Base-by-base conservation (phyloP, 35 echinoderm and acorn worm genomes). In the Lytechinus variegatus region DNA sequence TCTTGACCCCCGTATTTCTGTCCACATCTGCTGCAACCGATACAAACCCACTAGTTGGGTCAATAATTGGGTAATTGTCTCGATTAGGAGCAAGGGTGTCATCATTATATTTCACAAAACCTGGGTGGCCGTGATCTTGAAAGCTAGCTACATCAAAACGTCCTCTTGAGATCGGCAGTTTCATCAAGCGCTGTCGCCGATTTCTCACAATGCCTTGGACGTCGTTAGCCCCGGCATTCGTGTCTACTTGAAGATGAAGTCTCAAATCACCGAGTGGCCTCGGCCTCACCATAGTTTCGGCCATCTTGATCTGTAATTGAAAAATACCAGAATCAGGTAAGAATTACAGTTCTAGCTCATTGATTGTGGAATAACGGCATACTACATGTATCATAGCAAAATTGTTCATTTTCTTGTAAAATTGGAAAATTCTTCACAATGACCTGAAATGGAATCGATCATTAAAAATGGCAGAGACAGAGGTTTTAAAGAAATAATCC, bases 21-120 rank as follows among this genome's bases (percentile, higher is more conserved):
- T 99, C 98, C 27, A 99, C 95, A 87, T 97, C 98, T 19, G 95
- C 97, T 21, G 95, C 97, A 54, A 94, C 98, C 4, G 97, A 97
- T 4, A 99, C 88, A 60, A 99, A 99, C 13, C 98, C 98, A 52
- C 96, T 97, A 3, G 97, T 97, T 1, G 98, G 97, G 87, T 99
- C 98, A 33, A 99, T 97, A 54, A 97, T 96, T 0, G 98, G 96
- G 27, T 97, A 91, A 87, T 97, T 99, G 92, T 99, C 98, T 86
- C 98, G 89, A 8, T 55, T 53, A 0, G 97, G 98, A 27, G 98
- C 98, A 54, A 97, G 96, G 4, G 98, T 99, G 86, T 99, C 98
- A 52, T 96, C 98, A 89, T 99, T 96, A 87, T 97, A 99, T 86
- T 99, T 99, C 12, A 97, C 96, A 92, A 99, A 99, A 12, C 96